Percentiles rank a stretch among this genome's conserved stretches.
Conservation (phyloP, 1,140 invertebrate species). For the Campoletis sonorensis region DNA sequence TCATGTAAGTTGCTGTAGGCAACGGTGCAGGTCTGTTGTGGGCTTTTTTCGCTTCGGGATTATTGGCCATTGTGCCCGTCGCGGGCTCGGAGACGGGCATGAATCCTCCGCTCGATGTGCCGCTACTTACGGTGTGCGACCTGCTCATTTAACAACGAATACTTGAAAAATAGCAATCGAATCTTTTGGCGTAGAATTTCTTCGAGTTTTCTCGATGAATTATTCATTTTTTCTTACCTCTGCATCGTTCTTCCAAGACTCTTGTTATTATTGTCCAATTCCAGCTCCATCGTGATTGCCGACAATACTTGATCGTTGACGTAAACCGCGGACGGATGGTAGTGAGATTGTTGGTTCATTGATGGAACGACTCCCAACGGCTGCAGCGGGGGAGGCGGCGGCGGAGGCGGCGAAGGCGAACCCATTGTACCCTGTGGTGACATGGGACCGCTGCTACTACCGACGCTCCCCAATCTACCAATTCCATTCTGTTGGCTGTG, state of each 20-base stretch:
- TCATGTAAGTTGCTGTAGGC: constrained; percentile 70
- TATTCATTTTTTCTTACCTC: constrained; percentile 59
- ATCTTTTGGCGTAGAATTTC: neutral
- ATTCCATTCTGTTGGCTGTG: constrained; percentile 75
- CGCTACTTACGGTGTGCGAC: constrained; percentile 67
- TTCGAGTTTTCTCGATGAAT: neutral
- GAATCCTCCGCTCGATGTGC: constrained; percentile 65
- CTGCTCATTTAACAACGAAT: constrained; percentile 47
- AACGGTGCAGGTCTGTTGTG: constrained; percentile 49
- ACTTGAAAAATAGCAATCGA: no score
- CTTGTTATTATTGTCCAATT: constrained; percentile 74
- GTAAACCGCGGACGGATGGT: constrained; percentile 71
- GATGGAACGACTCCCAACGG: constrained; percentile 57
- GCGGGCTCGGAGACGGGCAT: constrained; percentile 59
- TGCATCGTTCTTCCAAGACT: constrained; percentile 68
- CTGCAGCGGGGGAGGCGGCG: constrained; percentile 64
- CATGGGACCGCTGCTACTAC: constrained; percentile 78
- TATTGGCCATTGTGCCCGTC: constrained; percentile 47
- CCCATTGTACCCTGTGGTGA: constrained; percentile 77
- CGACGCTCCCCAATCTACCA: constrained; percentile 71
- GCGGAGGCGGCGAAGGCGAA: constrained; percentile 73
- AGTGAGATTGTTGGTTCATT: constrained; percentile 66
- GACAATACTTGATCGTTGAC: constrained; percentile 71
- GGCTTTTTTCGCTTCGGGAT: constrained; percentile 48
- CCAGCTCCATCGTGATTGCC: constrained; percentile 64